These are phyloP conservation scores for Picathartes gymnocephalus DNA, from an alignment of 2,113 vertebrate genomes.

Conservation along the genomic window DNA sequence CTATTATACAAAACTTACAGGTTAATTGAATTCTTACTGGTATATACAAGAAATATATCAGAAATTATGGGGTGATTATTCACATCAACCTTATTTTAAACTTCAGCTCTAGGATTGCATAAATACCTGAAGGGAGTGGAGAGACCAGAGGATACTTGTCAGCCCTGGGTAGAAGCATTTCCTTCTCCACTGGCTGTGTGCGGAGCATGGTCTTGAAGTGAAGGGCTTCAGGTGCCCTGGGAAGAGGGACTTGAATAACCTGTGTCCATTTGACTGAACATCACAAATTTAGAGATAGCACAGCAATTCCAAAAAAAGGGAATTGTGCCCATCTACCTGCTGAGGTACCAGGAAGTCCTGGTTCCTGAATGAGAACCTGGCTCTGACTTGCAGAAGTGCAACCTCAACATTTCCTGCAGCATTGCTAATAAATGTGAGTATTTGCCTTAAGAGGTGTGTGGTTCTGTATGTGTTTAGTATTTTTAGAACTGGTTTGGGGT, in stretches of 20 bases:
- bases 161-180: fast-evolving
- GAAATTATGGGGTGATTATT: background rate
- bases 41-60: background rate
- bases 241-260: background rate
- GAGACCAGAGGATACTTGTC: background rate
- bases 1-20: background rate
- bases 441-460: fast-evolving
- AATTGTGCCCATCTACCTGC: background rate
- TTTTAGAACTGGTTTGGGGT: background rate
- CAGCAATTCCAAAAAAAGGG: fast-evolving
- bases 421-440: background rate
- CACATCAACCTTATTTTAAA: background rate
- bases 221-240: background rate
- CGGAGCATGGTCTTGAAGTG: background rate
- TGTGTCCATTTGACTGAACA: background rate
- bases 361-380: background rate
- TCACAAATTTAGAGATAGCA: background rate
- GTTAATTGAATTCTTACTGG: background rate
- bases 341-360: background rate
- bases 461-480: background rate
- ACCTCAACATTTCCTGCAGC: background rate
- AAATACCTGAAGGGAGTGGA: background rate
- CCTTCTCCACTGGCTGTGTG: fast-evolving
- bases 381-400: background rate
- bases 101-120: background rate